phyloP scores from a whole-genome alignment of 2,888 invertebrate species.

The Phrixothrix hirtus region DNA sequence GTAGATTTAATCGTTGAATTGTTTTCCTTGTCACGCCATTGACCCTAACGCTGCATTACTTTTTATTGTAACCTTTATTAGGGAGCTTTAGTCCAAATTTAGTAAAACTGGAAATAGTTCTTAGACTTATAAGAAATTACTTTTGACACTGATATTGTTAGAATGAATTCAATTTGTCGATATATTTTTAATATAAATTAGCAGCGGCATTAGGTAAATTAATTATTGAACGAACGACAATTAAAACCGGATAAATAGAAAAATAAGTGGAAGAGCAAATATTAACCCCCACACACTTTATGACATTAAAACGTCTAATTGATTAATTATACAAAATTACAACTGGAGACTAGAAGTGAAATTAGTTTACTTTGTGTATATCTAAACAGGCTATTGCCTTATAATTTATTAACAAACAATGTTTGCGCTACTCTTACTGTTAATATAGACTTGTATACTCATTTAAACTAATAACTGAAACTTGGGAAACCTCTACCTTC shows the following conservation, averaged over 20 bases:
- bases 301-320: slow-evolving; percentile 17
- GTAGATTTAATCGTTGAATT: background rate
- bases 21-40: background rate
- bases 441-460: background rate
- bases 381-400: background rate
- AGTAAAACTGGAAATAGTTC: too few relatives aligned
- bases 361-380: slow-evolving; percentile 10
- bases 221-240: slow-evolving; percentile 9
- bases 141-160: too few relatives aligned
- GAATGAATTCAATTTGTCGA: background rate
- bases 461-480: background rate
- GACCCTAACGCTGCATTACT: background rate
- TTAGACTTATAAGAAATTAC: too few relatives aligned
- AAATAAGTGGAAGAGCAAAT: too few relatives aligned
- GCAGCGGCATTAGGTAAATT: background rate
- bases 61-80: too few relatives aligned
- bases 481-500: background rate
- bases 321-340: slow-evolving; percentile 24
- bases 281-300: too few relatives aligned
- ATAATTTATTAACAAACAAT: too few relatives aligned
- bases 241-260: slow-evolving; percentile 6
- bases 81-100: too few relatives aligned
- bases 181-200: background rate
- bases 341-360: slow-evolving; percentile 1
- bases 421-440: background rate